Base-by-base conservation (phyloP, 2,797 vertebrate genomes). In the Onychomys arenicola region DNA sequence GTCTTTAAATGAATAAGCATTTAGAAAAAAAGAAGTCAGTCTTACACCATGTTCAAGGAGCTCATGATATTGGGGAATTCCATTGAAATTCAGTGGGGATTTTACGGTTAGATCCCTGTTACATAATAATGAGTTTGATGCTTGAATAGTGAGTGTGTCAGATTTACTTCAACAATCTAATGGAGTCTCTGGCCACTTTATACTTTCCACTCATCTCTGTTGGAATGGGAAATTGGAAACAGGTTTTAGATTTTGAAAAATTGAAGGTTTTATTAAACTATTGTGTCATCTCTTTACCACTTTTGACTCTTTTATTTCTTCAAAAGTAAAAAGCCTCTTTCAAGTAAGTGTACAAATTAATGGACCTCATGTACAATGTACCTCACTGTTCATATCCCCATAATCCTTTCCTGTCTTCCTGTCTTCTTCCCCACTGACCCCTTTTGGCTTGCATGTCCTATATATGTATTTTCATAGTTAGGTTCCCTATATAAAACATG, bases 261-360 rank as follows among this genome's bases (percentile, higher is more conserved):
- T 6, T 19, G 80, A 89, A 75, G 80, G 25, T 77, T 95, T 95
- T 17, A 91, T 90, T 14, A 82, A 94, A 95, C 59, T 87, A 10
- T 67, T 12, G 6, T 32, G 73, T 34, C 16, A 78, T 71, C 12
- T 91, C 27, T 92, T 88, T 82, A 19, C 65, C 5, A 81, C 27
- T 59, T 59, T 95, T 69, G 84, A 87, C 7, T 69, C 32, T 55
- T 93, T 90, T 63, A 32, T 55, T 59, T 86, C 75, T 94, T 89
- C 5, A 13, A 40, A 59, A 32, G 29, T 37, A 63, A 63, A 7
- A 59, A 61, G 8, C 57, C 29, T 40, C 13, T 57, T 76, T 76
- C 4, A 27, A 86, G 23, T 61, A 73, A 40, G 17, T 23, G 52
- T 43, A 89, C 17, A 34, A 75, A 59, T 59, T 32, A 59, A 13